These are phyloP conservation scores for Bradysia coprophila DNA, from an alignment of 1,140 invertebrate genomes.

Conservation along the genomic window DNA sequence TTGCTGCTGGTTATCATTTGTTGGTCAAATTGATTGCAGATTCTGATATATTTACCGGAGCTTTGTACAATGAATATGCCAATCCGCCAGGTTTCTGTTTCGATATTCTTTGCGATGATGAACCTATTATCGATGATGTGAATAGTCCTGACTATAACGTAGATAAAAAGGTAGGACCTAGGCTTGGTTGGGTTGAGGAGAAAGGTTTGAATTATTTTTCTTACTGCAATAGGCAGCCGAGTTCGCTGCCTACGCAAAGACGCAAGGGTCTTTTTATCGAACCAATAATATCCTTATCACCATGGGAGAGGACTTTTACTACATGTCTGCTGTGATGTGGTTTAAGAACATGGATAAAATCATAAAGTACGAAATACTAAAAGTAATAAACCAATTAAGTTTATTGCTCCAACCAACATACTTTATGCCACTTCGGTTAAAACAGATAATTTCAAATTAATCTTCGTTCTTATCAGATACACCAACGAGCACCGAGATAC, in stretches of 20 bases:
- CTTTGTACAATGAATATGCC: slow-evolving; percentile 58
- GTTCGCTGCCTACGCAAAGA: slow-evolving; percentile 29
- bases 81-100: slow-evolving; percentile 81
- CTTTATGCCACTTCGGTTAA: too few relatives aligned
- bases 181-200: too few relatives aligned
- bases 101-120: slow-evolving; percentile 68
- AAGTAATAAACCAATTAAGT: too few relatives aligned
- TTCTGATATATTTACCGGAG: slow-evolving; percentile 50
- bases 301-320: slow-evolving; percentile 81
- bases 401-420: too few relatives aligned
- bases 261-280: slow-evolving; percentile 28
- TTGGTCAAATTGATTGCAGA: too few relatives aligned
- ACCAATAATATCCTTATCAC: slow-evolving; percentile 57
- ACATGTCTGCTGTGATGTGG: slow-evolving; percentile 60
- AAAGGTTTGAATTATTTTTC: background rate
- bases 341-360: slow-evolving; percentile 68
- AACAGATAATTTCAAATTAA: too few relatives aligned
- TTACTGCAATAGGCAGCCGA: slow-evolving; percentile 26
- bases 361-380: too few relatives aligned
- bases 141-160: slow-evolving; percentile 58
- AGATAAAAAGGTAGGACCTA: slow-evolving; percentile 37
- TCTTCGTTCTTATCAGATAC: slow-evolving; percentile 24
- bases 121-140: slow-evolving; percentile 58
- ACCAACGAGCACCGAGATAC: slow-evolving; percentile 38
- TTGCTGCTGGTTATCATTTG: too few relatives aligned